Evolutionary conservation across 2,113 vertebrate species (phyloP).

Genomic region (Apus apus): DNA sequence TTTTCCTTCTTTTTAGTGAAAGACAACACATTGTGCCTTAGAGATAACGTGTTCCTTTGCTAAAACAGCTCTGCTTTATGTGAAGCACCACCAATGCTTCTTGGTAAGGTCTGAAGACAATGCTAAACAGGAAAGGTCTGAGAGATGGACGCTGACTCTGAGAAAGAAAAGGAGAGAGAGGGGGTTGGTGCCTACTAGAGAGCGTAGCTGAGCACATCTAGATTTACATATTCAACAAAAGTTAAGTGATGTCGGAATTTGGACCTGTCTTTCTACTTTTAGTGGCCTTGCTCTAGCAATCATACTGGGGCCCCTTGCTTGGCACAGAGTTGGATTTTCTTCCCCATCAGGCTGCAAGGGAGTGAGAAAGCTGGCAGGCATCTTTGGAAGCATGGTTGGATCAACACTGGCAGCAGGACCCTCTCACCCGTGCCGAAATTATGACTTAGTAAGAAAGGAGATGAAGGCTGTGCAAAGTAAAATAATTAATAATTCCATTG

Average conservation of each 20-base stretch:
- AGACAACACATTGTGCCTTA: neutral
- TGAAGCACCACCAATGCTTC: neutral
- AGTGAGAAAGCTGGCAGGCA: neutral
- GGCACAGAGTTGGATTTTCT: neutral
- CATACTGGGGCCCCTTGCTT: neutral
- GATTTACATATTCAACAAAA: neutral
- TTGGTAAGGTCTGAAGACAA: neutral
- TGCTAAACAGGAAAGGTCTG: neutral
- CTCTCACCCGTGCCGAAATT: neutral
- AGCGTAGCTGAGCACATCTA: neutral
- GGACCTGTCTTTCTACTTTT: neutral
- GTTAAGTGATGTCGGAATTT: neutral
- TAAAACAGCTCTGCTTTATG: neutral
- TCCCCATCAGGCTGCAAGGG: neutral
- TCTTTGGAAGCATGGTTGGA: neutral
- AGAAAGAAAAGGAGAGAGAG: neutral
- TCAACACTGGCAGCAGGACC: neutral
- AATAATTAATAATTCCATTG: neutral
- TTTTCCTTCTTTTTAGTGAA: neutral
- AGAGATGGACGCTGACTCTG: neutral
- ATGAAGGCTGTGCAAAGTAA: neutral
- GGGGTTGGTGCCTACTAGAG: neutral
- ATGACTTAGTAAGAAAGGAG: neutral
- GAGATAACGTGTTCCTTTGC: neutral
- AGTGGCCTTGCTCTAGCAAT: neutral